A percentile compares a stretch with the other conserved stretches of the same genome.
phyloP scores from a whole-genome alignment of 2,888 invertebrate species.

The Ceramica pisi region DNA sequence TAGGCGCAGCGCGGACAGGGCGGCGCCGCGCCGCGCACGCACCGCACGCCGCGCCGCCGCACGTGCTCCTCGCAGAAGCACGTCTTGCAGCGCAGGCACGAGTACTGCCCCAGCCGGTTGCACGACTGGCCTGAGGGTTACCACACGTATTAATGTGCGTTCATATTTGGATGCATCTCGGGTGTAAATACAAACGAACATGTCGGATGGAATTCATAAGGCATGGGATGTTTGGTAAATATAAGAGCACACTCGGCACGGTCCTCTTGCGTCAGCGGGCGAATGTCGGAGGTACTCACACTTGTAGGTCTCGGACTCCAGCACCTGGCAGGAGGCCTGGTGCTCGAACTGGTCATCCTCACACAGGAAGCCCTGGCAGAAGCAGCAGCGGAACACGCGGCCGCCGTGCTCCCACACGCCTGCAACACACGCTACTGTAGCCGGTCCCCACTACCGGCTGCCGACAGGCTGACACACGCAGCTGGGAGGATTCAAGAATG shows the following conservation, averaged over 20 bases:
- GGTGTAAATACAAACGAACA: no score
- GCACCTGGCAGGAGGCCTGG: slow-evolving; percentile 98
- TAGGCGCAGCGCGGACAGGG: slow-evolving; percentile 99
- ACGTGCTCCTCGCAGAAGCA: slow-evolving; percentile 99
- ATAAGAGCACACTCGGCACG: not conserved
- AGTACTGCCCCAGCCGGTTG: slow-evolving; percentile 98
- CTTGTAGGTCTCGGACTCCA: slow-evolving; percentile 98
- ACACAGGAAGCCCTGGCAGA: slow-evolving; percentile 96
- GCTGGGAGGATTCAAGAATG: no score
- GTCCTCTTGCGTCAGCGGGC: not conserved
- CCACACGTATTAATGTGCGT: not conserved
- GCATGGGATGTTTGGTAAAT: not conserved
- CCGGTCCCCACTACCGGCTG: not conserved
- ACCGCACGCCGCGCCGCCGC: slow-evolving; percentile 89
- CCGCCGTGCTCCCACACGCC: slow-evolving; percentile 99
- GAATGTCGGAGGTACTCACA: slow-evolving; percentile 89
- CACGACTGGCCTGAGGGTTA: slow-evolving; percentile 95
- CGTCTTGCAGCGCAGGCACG: slow-evolving; percentile 98
- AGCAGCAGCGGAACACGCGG: slow-evolving; percentile 97
- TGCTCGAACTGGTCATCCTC: slow-evolving; percentile 99
- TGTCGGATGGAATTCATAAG: not conserved
- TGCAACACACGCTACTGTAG: slow-evolving; percentile 54
- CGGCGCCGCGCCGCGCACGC: slow-evolving; percentile 77
- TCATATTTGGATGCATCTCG: no score
- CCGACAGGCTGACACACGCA: no score